These are phyloP conservation scores for Ceratoteleas bidentatus DNA, from an alignment of 1,140 invertebrate species.

Conservation along the genomic window DNA sequence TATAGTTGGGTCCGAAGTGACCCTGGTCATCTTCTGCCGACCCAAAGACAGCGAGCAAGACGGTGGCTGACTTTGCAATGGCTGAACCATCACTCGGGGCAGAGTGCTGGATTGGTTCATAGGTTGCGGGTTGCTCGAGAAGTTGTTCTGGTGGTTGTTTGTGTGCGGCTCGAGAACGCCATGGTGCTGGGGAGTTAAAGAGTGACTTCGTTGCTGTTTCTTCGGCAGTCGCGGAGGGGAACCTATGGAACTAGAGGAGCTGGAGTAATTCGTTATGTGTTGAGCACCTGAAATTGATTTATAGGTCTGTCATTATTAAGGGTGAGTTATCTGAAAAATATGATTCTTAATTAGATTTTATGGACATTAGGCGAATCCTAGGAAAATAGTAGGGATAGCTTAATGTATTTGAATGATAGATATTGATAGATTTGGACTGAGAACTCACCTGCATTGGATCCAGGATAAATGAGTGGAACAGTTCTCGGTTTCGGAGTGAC, in stretches of 20 bases:
- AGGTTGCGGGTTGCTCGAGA: slow-evolving; percentile 29
- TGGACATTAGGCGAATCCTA: too few relatives aligned
- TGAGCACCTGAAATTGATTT: slow-evolving; percentile 53
- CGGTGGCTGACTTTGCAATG: slow-evolving; percentile 74
- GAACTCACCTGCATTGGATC: slow-evolving; percentile 43
- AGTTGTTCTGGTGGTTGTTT: slow-evolving; percentile 57
- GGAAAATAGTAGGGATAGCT: too few relatives aligned
- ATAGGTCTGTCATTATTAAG: neutral
- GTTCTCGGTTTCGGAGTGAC: slow-evolving; percentile 77
- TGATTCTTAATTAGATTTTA: neutral
- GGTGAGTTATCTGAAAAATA: too few relatives aligned
- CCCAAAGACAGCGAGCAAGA: slow-evolving; percentile 77
- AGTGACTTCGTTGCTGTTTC: slow-evolving; percentile 78
- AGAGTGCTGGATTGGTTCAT: slow-evolving; percentile 74
- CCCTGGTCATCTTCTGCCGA: slow-evolving; percentile 77
- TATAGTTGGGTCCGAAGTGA: slow-evolving; percentile 76
- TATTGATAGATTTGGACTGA: too few relatives aligned
- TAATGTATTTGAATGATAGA: too few relatives aligned
- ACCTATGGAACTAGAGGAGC: slow-evolving; percentile 72
- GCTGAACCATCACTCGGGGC: slow-evolving; percentile 71
- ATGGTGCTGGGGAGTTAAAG: slow-evolving; percentile 73
- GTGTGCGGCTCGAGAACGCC: slow-evolving; percentile 60
- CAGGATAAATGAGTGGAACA: slow-evolving; percentile 72
- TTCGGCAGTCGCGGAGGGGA: slow-evolving; percentile 74
- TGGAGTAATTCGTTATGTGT: slow-evolving; percentile 75